Evolutionary conservation across 1,140 invertebrate genomes (phyloP).

Genomic region (Eciton burchellii): DNA sequence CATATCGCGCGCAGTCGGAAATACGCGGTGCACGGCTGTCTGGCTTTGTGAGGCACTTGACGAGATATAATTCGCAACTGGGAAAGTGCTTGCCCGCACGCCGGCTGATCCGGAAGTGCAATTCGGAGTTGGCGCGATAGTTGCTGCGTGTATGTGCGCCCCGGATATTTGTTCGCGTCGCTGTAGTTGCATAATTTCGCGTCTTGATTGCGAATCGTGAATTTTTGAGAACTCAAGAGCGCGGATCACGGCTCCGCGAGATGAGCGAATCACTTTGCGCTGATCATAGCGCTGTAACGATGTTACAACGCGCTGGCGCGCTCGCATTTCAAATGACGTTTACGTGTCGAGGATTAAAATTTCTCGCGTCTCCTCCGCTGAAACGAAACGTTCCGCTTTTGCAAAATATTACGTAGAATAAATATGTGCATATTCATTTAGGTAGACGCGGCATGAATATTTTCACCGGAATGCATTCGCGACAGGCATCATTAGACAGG

Average conservation of each 20-base stretch:
- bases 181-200: conserved; percentile 18
- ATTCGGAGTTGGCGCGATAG: conserved; percentile 53
- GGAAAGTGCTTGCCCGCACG: conserved; percentile 58
- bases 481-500: conserved; percentile 7
- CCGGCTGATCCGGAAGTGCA: conserved; percentile 56
- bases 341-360: conserved; percentile 2
- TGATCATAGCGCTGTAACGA: background rate
- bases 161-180: conserved; percentile 29
- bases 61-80: conserved; percentile 65
- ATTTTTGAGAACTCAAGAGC: conserved; percentile 39
- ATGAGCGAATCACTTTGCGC: conserved; percentile 14
- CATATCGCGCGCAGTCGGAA: conserved; percentile 47
- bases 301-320: background rate
- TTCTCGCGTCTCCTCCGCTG: background rate
- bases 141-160: conserved; percentile 30
- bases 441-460: background rate
- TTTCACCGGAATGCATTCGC: conserved; percentile 10
- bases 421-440: conserved; percentile 28
- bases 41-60: conserved; percentile 60
- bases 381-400: conserved; percentile 5
- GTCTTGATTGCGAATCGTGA: conserved; percentile 37
- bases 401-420: background rate
- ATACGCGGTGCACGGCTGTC: conserved; percentile 61
- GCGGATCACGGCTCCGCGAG: conserved; percentile 6
- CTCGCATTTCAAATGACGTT: background rate